Evolutionary conservation across 2,113 vertebrate species (phyloP), one percentile per base, ranked within the genome.

Genomic region (Eubucco bourcierii): DNA sequence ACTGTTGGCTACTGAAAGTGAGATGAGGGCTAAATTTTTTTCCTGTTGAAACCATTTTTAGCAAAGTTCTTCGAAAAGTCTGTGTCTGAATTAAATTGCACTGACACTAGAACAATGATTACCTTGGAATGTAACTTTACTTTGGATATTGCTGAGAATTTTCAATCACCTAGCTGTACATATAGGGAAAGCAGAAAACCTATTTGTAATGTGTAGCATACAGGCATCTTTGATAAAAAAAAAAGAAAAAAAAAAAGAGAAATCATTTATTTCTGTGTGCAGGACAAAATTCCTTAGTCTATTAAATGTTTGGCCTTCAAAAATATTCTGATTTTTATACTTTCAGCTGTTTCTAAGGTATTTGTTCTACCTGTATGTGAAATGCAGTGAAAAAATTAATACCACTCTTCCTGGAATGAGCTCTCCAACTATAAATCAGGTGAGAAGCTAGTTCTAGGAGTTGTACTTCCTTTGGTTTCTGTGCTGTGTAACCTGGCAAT

Each of bases 321-420:
- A 61, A 67, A 34, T 92, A 6, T 91, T 64, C 47, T 84, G 47
- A 53, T 24, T 93, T 82, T 60, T 56, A 29, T 60, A 10, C 15
- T 77, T 83, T 7, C 88, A 99, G 99, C 97, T 99, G 1, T 98
- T 99, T 94, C 98, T 99, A 23, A 98, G 97, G 91, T 99, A 99
- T 95, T 97, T 99, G 23, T 98, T 98, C 83, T 99, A 98, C 94
- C 97, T 99, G 71, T 99, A 99, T 90, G 81, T 98, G 66, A 99
- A 98, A 84, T 99, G 97, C 92, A 98, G 97, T 90, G 97, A 98
- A 78, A 98, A 98, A 59, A 90, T 96, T 31, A 90, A 96, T 59
- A 92, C 96, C 79, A 93, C 97, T 80, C 97, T 96, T 77, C 97
- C 98, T 5, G 97, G 98, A 76, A 64, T 86, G 17, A 95, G 95